phyloP scores from a whole-genome alignment of 1,140 invertebrate species.

The Cylas formicarius region DNA sequence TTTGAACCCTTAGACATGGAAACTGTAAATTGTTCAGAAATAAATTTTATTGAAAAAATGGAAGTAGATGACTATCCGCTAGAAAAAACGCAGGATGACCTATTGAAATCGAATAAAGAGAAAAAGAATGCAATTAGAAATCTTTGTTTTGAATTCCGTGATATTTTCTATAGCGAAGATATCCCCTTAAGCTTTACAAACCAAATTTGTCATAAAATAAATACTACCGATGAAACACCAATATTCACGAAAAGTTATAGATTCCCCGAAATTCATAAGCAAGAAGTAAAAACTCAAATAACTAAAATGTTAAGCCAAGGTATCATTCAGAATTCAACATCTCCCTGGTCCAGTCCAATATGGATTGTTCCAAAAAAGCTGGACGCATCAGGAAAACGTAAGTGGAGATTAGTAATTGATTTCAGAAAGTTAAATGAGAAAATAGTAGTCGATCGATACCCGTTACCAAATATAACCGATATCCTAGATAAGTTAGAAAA shows the following conservation, averaged over 20 bases:
- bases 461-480: conserved; percentile 12
- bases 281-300: conserved; percentile 14
- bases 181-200: background rate
- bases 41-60: no score
- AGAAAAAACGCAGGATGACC: no score
- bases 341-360: conserved; percentile 4
- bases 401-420: conserved; percentile 19
- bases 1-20: no score
- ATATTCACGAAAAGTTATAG: conserved; percentile 11
- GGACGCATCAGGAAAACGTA: conserved; percentile 12
- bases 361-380: conserved; percentile 13
- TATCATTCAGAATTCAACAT: conserved; percentile 15
- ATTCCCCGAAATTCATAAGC: conserved; percentile 4
- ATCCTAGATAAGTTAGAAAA: conserved; percentile 13
- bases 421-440: conserved; percentile 13
- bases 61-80: no score
- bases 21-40: no score
- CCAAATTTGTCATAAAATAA: conserved; percentile 4
- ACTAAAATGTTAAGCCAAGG: conserved; percentile 7
- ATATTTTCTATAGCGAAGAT: no score
- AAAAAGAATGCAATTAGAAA: no score
- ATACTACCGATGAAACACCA: conserved; percentile 1
- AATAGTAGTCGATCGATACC: conserved; percentile 11
- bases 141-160: no score
- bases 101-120: no score